Evolutionary conservation across 2,113 vertebrate species (phyloP).

Genomic region (Lepus timidus): DNA sequence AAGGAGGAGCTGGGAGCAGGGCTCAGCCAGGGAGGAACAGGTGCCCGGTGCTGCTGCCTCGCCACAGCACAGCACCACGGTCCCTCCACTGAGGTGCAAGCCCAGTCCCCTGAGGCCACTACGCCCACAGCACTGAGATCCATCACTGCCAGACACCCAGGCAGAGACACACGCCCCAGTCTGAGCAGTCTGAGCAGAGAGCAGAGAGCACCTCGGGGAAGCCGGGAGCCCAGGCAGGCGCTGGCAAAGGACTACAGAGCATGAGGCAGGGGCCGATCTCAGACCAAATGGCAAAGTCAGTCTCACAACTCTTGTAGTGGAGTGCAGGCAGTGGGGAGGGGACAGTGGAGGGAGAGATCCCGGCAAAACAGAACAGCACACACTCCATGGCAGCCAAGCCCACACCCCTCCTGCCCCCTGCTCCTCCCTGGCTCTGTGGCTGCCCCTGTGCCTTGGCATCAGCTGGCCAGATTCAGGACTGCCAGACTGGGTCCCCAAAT

Average conservation of each 20-base stretch:
- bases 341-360: background rate
- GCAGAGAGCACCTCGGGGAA: accelerated
- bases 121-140: background rate
- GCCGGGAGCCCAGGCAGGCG: accelerated
- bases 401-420: no score
- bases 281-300: background rate
- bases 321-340: no score
- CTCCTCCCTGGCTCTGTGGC: no score
- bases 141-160: background rate
- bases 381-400: no score
- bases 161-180: no score
- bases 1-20: background rate
- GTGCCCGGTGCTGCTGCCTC: accelerated
- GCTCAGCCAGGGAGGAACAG: background rate
- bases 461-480: background rate
- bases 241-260: background rate
- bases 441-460: background rate
- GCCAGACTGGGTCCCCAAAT: background rate
- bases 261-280: background rate
- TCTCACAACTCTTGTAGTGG: background rate
- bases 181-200: background rate
- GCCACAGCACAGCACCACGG: background rate
- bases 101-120: background rate
- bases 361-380: background rate
- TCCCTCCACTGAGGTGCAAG: background rate